A percentile compares a stretch with the other conserved stretches of the same genome.
These are phyloP conservation scores for Alexandromys fortis DNA, from an alignment of 2,113 vertebrate species.

Conservation along the genomic window DNA sequence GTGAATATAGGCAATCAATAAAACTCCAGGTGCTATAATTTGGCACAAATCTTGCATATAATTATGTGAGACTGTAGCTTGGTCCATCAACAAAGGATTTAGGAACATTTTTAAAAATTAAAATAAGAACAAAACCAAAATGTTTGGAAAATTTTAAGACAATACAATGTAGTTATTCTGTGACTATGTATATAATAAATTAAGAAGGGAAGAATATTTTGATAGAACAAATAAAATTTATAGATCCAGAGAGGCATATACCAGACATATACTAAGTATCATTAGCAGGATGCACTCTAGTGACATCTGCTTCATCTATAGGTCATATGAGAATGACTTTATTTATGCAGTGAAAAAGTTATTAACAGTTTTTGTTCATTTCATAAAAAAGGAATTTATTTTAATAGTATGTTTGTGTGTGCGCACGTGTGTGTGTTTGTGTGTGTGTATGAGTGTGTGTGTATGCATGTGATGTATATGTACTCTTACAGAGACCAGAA, in stretches of 20 bases:
- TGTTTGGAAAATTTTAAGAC: neutral
- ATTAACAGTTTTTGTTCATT: neutral
- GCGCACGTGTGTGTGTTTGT: neutral
- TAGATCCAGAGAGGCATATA: neutral
- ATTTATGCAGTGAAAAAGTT: neutral
- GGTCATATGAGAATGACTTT: neutral
- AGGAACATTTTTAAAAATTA: neutral
- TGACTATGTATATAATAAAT: neutral
- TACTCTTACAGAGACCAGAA: neutral
- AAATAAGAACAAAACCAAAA: neutral
- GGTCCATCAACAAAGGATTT: conserved; percentile 21
- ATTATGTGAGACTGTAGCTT: conserved; percentile 43
- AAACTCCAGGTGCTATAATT: conserved; percentile 70
- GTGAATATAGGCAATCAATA: conserved; percentile 73
- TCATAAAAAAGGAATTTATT: neutral
- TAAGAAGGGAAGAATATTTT: conserved; percentile 12
- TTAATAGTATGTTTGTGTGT: neutral
- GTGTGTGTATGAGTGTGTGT: neutral
- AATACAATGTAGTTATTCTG: neutral
- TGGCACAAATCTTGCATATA: conserved; percentile 53
- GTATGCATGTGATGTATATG: neutral
- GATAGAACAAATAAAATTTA: neutral
- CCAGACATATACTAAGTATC: neutral
- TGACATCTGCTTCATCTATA: neutral
- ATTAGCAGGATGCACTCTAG: neutral